A percentile compares a stretch with the other conserved stretches of the same genome.
These are phyloP conservation scores for Chrysotoxum bicinctum DNA, from an alignment of 2,888 invertebrate genomes.

Conservation along the genomic window DNA sequence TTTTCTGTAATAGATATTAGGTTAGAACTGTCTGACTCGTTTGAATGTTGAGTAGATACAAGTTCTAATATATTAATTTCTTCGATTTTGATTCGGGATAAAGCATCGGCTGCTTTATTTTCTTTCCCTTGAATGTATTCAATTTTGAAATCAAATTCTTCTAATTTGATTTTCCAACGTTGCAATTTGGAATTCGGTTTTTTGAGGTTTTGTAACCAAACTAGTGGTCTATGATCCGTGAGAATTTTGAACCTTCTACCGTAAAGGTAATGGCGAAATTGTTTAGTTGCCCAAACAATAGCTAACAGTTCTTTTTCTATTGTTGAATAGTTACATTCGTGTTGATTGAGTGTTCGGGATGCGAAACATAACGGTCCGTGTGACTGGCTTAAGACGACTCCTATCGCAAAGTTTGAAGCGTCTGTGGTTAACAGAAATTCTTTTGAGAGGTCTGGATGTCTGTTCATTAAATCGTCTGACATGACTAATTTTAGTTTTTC, in stretches of 20 bases:
- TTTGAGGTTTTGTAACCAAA: constrained; percentile 21
- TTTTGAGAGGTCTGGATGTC: constrained; percentile 26
- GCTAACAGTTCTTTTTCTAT: constrained; percentile 22
- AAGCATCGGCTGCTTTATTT: constrained; percentile 21
- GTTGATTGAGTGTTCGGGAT: constrained; percentile 8
- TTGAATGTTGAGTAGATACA: too few species aligned
- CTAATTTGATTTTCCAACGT: constrained; percentile 11
- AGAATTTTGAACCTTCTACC: constrained; percentile 2
- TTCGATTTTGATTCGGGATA: constrained; percentile 1
- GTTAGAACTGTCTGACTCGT: too few species aligned
- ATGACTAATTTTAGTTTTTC: constrained; percentile 37
- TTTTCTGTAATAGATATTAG: too few species aligned
- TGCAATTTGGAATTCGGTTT: constrained; percentile 14
- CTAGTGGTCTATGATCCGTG: constrained; percentile 23
- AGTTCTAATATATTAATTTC: constrained; percentile 1
- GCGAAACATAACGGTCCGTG: constrained; percentile 26
- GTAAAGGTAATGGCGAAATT: constrained; percentile 9
- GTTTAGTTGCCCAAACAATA: constrained; percentile 1
- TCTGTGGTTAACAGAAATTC: constrained; percentile 13
- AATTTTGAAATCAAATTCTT: constrained; percentile 21
- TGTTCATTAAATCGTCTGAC: constrained; percentile 8
- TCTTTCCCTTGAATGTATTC: constrained; percentile 35
- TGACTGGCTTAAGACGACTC: constrained; percentile 16
- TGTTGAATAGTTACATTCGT: constrained; percentile 10
- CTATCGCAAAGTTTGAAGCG: constrained; percentile 32